These are phyloP conservation scores for Lacerta bilineata DNA, from an alignment of 2,797 vertebrate genomes.

Conservation along the genomic window DNA sequence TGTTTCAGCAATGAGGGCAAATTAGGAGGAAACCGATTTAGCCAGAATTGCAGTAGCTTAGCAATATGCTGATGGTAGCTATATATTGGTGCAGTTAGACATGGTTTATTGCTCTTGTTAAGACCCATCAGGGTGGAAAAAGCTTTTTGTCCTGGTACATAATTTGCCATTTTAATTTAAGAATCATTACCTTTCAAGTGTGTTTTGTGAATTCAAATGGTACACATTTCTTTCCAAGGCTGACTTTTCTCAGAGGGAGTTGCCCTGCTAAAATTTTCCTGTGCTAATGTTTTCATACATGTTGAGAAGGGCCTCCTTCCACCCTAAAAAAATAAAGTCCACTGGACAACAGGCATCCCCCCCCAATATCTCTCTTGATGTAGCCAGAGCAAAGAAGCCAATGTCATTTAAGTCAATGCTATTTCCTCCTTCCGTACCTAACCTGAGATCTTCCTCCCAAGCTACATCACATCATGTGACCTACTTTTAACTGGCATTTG, in stretches of 20 bases:
- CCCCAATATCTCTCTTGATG: neutral
- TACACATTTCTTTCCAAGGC: conserved; percentile 23
- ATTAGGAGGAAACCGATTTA: conserved; percentile 41
- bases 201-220: conserved; percentile 20
- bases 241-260: fast-evolving
- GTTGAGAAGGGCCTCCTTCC: neutral
- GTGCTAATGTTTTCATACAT: neutral
- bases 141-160: conserved; percentile 30
- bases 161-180: neutral
- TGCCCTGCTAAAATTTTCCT: too few species aligned
- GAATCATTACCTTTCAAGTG: neutral
- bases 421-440: neutral
- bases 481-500: neutral
- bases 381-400: neutral
- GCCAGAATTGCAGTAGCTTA: neutral
- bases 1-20: neutral
- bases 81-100: conserved; percentile 9
- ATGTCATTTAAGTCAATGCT: neutral
- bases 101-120: neutral
- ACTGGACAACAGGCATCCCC: neutral
- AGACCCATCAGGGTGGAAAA: conserved; percentile 35
- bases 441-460: neutral
- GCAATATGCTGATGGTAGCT: conserved; percentile 16
- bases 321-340: neutral
- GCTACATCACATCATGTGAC: too few species aligned